phyloP scores from a whole-genome alignment of 2,797 vertebrate genomes.

The Okamejei kenojei region DNA sequence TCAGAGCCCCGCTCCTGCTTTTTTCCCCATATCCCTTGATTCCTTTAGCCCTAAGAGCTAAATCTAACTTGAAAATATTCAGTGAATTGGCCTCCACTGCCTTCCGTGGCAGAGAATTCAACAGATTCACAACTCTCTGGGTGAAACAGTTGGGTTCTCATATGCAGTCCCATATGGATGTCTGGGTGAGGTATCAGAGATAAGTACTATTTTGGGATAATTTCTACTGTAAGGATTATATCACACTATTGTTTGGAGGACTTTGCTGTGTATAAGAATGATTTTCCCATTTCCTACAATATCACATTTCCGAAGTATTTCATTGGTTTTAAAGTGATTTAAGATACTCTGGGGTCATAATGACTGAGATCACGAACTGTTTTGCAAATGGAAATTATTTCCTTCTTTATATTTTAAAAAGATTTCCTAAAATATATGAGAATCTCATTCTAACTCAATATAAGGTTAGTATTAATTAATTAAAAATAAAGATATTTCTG shows the following conservation, averaged over 20 bases:
- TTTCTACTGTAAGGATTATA: background rate
- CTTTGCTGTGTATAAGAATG: background rate
- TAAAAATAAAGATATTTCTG: background rate
- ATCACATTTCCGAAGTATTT: background rate
- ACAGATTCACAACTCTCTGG: too few species aligned
- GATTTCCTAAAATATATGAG: background rate
- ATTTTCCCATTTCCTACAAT: background rate
- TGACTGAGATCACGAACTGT: too few species aligned
- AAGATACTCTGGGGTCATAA: background rate
- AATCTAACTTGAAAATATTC: too few species aligned
- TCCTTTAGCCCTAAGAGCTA: too few species aligned
- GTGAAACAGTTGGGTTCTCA: too few species aligned
- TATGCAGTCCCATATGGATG: too few species aligned
- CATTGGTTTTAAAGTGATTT: background rate
- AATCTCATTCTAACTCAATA: background rate
- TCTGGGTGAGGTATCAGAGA: too few species aligned
- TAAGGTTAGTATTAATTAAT: background rate
- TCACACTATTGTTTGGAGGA: background rate
- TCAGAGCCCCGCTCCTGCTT: too few species aligned
- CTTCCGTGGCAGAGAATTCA: too few species aligned
- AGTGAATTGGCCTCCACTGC: too few species aligned
- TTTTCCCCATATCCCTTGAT: too few species aligned
- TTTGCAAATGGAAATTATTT: background rate
- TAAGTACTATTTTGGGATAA: too few species aligned
- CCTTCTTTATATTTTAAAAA: background rate